phyloP scores from a whole-genome alignment of 2,888 invertebrate species.

The Euspilapteryx auroguttella region DNA sequence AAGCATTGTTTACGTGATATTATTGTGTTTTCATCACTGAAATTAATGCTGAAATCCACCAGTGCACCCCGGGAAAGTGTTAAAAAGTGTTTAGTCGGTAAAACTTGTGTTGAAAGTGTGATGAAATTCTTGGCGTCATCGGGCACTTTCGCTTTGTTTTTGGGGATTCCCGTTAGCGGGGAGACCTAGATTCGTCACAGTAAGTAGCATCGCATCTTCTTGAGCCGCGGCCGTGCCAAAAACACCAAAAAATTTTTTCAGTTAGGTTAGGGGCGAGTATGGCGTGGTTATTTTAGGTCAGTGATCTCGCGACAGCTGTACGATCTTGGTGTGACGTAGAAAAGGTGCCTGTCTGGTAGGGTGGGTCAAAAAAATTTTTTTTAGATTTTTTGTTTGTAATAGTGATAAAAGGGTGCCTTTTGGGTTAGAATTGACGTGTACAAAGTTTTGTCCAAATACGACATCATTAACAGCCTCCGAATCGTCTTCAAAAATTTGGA shows the following conservation, averaged over 20 bases:
- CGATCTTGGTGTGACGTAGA: constrained; percentile 20
- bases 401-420: too few species aligned
- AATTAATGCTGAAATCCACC: constrained; percentile 13
- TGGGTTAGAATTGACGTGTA: too few species aligned
- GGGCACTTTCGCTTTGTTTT: constrained; percentile 42
- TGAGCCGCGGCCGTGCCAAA: too few species aligned
- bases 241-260: constrained; percentile 7
- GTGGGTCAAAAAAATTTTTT: too few species aligned
- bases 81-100: background rate
- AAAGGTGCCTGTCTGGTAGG: constrained; percentile 47
- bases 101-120: constrained; percentile 33
- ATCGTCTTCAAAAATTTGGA: too few species aligned
- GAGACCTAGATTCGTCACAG: constrained; percentile 9
- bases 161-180: constrained; percentile 40
- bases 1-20: constrained; percentile 27
- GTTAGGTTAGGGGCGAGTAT: constrained; percentile 36
- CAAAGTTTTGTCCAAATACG: too few species aligned
- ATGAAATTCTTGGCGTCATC: constrained; percentile 45
- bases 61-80: constrained; percentile 5
- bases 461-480: too few species aligned
- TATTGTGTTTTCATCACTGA: constrained; percentile 29
- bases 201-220: too few species aligned
- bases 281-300: constrained; percentile 54
- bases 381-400: too few species aligned
- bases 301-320: constrained; percentile 45